Evolutionary conservation across 1,140 invertebrate species (phyloP).

Genomic region (Episyrphus balteatus): DNA sequence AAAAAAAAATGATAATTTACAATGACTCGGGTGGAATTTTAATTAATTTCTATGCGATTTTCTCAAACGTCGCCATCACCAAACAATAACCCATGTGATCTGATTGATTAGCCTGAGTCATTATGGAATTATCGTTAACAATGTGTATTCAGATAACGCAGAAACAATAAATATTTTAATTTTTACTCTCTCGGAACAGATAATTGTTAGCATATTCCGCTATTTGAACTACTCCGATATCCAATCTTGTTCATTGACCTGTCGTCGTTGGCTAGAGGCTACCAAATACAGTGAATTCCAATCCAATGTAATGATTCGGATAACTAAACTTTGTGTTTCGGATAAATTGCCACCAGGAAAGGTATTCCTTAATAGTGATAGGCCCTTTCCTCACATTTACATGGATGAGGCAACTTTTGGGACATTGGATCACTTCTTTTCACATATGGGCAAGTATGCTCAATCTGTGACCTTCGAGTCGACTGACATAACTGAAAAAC

Average conservation of each 20-base stretch:
- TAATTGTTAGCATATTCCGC: conserved; percentile 49
- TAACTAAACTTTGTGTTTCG: conserved; percentile 41
- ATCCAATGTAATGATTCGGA: conserved; percentile 41
- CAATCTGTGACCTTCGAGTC: conserved; percentile 39
- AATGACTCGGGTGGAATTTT: background rate
- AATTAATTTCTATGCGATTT: background rate
- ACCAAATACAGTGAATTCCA: conserved; percentile 44
- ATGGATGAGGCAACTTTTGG: conserved; percentile 49
- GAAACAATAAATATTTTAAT: conserved; percentile 4
- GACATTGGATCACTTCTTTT: conserved; percentile 31
- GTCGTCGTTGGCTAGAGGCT: conserved; percentile 46
- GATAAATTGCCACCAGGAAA: conserved; percentile 40
- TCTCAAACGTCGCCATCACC: background rate
- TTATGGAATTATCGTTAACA: background rate
- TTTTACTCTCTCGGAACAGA: conserved; percentile 36
- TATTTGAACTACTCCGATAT: conserved; percentile 48
- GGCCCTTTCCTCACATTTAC: conserved; percentile 43
- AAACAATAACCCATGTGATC: conserved; percentile 1
- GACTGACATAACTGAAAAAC: conserved; percentile 51
- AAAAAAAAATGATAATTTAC: background rate
- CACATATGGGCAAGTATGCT: conserved; percentile 35
- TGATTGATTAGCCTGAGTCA: conserved; percentile 2
- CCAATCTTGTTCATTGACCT: conserved; percentile 46
- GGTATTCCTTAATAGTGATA: conserved; percentile 39
- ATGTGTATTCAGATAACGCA: conserved; percentile 20